Evolutionary conservation across 1,140 invertebrate genomes (phyloP).

Genomic region (Bicyclus anynana): DNA sequence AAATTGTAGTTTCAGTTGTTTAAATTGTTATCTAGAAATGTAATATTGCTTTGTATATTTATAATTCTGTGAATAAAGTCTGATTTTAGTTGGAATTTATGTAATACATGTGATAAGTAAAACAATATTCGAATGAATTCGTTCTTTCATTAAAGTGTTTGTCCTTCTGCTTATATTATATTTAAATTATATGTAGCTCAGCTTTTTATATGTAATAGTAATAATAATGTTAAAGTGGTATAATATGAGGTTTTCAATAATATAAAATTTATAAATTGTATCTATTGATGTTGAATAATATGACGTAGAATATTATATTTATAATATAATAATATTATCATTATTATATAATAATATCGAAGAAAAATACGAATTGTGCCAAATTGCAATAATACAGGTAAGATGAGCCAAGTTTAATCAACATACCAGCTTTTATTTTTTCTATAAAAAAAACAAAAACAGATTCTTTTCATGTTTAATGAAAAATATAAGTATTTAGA

Average conservation of each 20-base stretch:
- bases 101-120: conserved; percentile 67
- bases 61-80: conserved; percentile 31
- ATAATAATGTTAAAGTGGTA: conserved; percentile 35
- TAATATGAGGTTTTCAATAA: conserved; percentile 24
- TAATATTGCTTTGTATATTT: conserved; percentile 8
- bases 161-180: conserved; percentile 33
- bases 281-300: conserved; percentile 54
- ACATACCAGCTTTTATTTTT: conserved; percentile 20
- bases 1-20: conserved; percentile 3
- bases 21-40: conserved; percentile 18
- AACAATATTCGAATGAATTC: conserved; percentile 42
- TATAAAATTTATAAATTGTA: conserved; percentile 44
- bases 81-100: conserved; percentile 55
- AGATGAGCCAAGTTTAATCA: conserved; percentile 43
- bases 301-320: conserved; percentile 45
- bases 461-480: too few species aligned
- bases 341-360: conserved; percentile 37
- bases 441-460: neutral
- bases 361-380: conserved; percentile 47
- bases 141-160: conserved; percentile 48
- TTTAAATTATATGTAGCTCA: conserved; percentile 48
- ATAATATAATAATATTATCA: conserved; percentile 2
- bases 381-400: conserved; percentile 65
- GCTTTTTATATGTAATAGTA: conserved; percentile 45
- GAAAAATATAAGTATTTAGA: too few species aligned